Evolutionary conservation across 1,140 invertebrate genomes (phyloP).

Genomic region (Cotesia chilonis): DNA sequence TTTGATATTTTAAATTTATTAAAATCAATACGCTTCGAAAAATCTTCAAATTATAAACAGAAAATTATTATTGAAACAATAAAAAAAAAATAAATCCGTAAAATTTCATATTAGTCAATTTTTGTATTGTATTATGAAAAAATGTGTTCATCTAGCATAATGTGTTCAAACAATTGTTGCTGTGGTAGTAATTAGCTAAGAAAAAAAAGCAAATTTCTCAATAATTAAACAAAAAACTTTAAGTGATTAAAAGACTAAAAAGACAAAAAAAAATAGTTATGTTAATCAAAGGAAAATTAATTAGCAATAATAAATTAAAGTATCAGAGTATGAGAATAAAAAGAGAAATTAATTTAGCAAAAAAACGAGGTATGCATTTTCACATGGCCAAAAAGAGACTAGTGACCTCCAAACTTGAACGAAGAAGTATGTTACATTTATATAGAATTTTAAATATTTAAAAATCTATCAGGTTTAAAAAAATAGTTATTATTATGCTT

Average conservation of each 20-base stretch:
- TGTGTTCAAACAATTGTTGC: neutral
- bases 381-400: constrained; percentile 24
- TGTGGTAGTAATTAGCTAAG: neutral
- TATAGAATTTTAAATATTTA: neutral
- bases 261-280: too few species aligned
- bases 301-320: neutral
- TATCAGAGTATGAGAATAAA: neutral
- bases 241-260: too few species aligned
- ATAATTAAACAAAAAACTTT: too few species aligned
- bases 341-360: neutral
- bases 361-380: neutral
- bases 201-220: too few species aligned
- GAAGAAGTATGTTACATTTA: neutral
- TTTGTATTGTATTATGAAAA: neutral
- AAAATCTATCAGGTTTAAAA: neutral
- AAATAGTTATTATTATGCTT: too few species aligned
- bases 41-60: too few species aligned
- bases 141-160: constrained; percentile 1
- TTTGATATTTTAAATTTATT: too few species aligned
- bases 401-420: neutral
- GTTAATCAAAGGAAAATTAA: too few species aligned
- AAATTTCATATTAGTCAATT: too few species aligned
- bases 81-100: neutral
- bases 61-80: neutral
- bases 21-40: too few species aligned